Evolutionary conservation across 1,140 invertebrate genomes (phyloP).

Genomic region (Bombus confusus): DNA sequence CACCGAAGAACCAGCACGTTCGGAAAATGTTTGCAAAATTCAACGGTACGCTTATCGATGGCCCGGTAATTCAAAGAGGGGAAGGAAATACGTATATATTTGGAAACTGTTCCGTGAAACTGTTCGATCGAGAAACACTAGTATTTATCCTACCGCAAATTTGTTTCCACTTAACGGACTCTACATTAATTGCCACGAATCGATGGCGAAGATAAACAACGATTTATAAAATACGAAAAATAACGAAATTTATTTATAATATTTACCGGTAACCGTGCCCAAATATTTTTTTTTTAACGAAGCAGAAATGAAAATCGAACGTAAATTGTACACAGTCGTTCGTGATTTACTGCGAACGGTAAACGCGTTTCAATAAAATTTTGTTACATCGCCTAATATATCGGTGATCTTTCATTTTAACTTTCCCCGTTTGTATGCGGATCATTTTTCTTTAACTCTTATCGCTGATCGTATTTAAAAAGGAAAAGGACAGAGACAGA

Average conservation of each 20-base stretch:
- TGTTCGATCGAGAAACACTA: background rate
- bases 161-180: background rate
- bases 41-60: background rate
- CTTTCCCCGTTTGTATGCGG: background rate
- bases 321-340: background rate
- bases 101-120: background rate
- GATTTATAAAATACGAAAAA: background rate
- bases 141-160: background rate
- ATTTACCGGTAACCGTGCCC: too few relatives aligned
- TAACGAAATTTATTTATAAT: too few relatives aligned
- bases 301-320: background rate
- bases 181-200: background rate
- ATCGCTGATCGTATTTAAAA: background rate
- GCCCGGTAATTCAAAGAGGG: background rate
- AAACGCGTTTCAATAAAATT: background rate
- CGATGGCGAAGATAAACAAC: background rate
- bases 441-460: background rate
- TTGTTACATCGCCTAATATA: background rate
- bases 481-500: background rate
- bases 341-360: background rate
- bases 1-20: background rate
- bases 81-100: background rate
- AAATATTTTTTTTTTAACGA: background rate
- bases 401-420: background rate
- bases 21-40: conserved; percentile 8